Evolutionary conservation across 2,888 invertebrate species (phyloP), one percentile per base, ranked within the genome.

Genomic region (Itoplectis maculator): DNA sequence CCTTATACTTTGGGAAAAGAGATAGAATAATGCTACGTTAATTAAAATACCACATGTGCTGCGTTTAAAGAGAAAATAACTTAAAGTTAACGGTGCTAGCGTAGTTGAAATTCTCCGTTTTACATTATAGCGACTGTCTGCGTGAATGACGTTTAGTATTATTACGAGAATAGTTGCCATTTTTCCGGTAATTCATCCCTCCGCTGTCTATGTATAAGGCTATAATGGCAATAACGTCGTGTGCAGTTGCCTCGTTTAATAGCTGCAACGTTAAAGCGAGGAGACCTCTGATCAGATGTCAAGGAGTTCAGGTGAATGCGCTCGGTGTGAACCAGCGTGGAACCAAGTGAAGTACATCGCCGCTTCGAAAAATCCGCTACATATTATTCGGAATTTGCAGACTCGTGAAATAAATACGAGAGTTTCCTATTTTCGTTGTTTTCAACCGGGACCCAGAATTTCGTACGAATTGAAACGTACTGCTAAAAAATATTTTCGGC

Each of bases 161-260:
- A 59, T 68, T 42, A 54, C 61, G 61, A 73, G 49, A 66, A 76
- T 56, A 79, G 76, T 84, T 76, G 79, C 61, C 73, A 59, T 69
- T 65, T 73, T 76, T 40, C 51, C 49, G 40, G 9, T 20, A 47
- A 29, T 59, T 20, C 13, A 63, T 49, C 35, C 15, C n/a, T 37
- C 9, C 4, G 15, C 15, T 42, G 18, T 56, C 47, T 68, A 23
- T 40, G 18, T 45, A 35, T 35, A 42, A 37, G 8, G 18, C 37
- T 49, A 61, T 65, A 80, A 72, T 42, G 72, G 18, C 72, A 59
- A 81, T 82, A 79, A 82, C 47, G 61, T 66, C 47, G 66, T 68
- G n/a, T 51, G 68, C 66, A 65, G 74, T 70, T 56, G 75, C 13
- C 20, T 42, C 29, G 63, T 74, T 79, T 66, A 72, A 82, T 66